These are phyloP conservation scores for Atta cephalotes DNA, from an alignment of 1,140 invertebrate species.

Conservation along the genomic window DNA sequence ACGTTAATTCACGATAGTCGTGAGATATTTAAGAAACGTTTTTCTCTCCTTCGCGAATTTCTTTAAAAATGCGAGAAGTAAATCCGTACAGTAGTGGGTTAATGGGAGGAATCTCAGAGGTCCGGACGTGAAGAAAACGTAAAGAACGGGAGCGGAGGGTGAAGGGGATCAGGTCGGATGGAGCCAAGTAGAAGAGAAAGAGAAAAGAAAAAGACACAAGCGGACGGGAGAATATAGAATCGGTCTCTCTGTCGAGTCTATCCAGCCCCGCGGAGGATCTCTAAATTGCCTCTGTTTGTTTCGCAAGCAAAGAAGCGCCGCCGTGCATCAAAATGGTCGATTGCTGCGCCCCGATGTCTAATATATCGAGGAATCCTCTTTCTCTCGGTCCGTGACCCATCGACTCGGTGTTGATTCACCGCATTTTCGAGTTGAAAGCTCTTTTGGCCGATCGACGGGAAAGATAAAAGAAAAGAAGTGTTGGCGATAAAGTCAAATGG, in stretches of 20 bases:
- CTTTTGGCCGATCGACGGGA: constrained; percentile 53
- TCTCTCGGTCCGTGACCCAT: constrained; percentile 68
- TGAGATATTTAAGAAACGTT: neutral
- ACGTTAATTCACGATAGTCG: neutral
- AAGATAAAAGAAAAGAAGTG: constrained; percentile 41
- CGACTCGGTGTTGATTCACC: constrained; percentile 68
- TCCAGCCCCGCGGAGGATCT: constrained; percentile 63
- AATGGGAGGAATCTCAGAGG: constrained; percentile 59
- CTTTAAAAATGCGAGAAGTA: constrained; percentile 21
- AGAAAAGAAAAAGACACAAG: constrained; percentile 33
- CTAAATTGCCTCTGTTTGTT: constrained; percentile 77
- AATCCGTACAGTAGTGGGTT: constrained; percentile 34
- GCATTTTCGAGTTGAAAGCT: constrained; percentile 66
- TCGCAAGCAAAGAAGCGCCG: constrained; percentile 73
- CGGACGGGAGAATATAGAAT: constrained; percentile 46
- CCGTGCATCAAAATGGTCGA: constrained; percentile 72
- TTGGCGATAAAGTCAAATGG: constrained; percentile 36
- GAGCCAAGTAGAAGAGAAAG: constrained; percentile 21
- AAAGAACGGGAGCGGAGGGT: neutral
- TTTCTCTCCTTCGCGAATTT: neutral
- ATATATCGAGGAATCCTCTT: constrained; percentile 67
- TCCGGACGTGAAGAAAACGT: constrained; percentile 57
- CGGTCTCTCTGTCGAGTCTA: constrained; percentile 62
- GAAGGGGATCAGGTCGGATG: constrained; percentile 25
- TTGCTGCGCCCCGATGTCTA: constrained; percentile 45